Base-by-base conservation (phyloP, 2,888 invertebrate genomes). In the Platycheirus albimanus region DNA sequence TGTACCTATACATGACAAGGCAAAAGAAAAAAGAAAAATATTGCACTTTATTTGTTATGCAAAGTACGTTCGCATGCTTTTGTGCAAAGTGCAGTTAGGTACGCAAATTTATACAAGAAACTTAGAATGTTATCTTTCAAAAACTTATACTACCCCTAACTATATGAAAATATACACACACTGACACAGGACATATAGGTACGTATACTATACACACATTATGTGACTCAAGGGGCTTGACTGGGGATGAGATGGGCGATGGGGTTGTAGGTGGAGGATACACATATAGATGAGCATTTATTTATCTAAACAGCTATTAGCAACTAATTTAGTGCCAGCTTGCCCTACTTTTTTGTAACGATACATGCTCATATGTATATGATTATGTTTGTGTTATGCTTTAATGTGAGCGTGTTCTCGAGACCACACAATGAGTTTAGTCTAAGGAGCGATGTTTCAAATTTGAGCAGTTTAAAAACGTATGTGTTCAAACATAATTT, bases 1-100 rank as follows among this genome's bases (percentile, higher is more conserved):
- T 61, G n/a, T 30, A 28, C 7, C 3, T 51, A 28, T 2, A 13
- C n/a, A 54, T 15, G 24, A n/a, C 28, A 41, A 36, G 30, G 15
- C 36, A 30, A 45, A 61, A 43, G 43, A 6, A 61, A n/a, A 43
- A 61, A 61, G 28, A 61, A 61, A 45, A 30, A 61, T 45, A 61
- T 61, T 61, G 61, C 45, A 61, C 61, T 45, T 61, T 61, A 45
- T 61, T 61, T 61, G 61, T 10, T 45, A 45, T 43, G 43, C 45
- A 30, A 19, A 45, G 61, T 30, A 45, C 30, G 11, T 61, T 61
- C 45, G 43, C 43, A 43, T 61, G 45, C 30, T 30, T 61, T 45
- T 61, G 17, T 38, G 15, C 30, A 30, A 19, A 19, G 45, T 61
- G 61, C 11, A 24, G 45, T 61, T 45, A 4, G 28, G 43, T 1